These are phyloP conservation scores for Microctonus brassicae DNA, from an alignment of 2,888 invertebrate species.

Conservation along the genomic window DNA sequence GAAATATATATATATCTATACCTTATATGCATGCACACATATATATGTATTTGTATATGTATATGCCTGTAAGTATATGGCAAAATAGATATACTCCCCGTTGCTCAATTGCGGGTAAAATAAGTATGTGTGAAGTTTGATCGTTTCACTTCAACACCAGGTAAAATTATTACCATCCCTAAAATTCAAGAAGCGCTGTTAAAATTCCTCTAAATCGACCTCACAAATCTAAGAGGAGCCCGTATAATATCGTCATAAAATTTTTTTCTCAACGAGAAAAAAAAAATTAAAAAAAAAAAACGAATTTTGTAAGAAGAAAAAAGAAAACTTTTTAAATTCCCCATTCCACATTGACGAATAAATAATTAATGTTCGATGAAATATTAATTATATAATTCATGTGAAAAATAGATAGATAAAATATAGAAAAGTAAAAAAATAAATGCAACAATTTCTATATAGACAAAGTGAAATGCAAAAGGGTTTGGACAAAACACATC, in stretches of 20 bases:
- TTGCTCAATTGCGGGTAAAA: not conserved
- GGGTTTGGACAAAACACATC: not conserved
- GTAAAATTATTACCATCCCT: conserved; percentile 17
- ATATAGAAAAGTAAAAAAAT: not conserved
- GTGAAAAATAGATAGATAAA: not conserved
- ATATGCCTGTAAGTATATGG: not conserved
- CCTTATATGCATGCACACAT: too few relatives aligned
- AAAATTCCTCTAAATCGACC: conserved; percentile 22
- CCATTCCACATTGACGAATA: too few relatives aligned
- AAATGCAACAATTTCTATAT: conserved; percentile 43
- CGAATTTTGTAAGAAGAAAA: not conserved
- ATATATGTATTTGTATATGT: not conserved
- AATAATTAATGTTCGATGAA: too few relatives aligned
- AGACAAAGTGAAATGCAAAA: conserved; percentile 36
- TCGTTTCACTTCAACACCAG: conserved; percentile 26
- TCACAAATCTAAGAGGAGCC: conserved; percentile 12
- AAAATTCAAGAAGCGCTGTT: conserved; percentile 27
- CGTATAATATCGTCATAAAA: conserved; percentile 22
- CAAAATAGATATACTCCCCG: too few relatives aligned
- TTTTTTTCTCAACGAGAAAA: not conserved
- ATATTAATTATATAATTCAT: too few relatives aligned
- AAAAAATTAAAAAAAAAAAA: not conserved
- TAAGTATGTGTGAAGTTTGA: conserved; percentile 27
- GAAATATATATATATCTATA: not conserved
- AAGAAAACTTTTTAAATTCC: not conserved